These are phyloP conservation scores for Pipistrellus kuhlii DNA, from an alignment of 2,797 vertebrate species.

Conservation along the genomic window DNA sequence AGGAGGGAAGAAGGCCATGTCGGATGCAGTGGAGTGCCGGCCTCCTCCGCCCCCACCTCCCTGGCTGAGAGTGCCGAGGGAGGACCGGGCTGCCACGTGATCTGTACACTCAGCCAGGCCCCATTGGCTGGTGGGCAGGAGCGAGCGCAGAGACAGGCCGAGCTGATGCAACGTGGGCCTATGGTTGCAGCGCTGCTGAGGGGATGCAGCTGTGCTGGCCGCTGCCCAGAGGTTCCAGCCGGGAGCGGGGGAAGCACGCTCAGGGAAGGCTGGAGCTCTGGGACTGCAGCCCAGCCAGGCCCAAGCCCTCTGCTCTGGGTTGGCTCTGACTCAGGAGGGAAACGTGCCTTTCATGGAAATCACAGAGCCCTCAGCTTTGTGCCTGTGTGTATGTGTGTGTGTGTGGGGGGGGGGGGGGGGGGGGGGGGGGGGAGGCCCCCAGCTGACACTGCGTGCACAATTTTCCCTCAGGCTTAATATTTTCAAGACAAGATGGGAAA, in stretches of 20 bases:
- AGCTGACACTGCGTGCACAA: background rate
- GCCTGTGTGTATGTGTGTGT: background rate
- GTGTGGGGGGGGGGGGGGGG: background rate
- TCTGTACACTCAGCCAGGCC: slow-evolving; percentile 71
- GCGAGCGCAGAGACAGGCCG: slow-evolving; percentile 33
- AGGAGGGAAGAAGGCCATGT: background rate
- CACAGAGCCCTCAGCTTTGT: background rate
- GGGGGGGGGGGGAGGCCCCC: background rate
- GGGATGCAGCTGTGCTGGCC: slow-evolving; percentile 74
- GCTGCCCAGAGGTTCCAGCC: slow-evolving; percentile 56
- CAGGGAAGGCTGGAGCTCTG: background rate
- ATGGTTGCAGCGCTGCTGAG: slow-evolving; percentile 49
- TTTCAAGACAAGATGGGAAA: background rate
- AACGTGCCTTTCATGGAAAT: slow-evolving; percentile 68
- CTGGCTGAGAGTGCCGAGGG: background rate
- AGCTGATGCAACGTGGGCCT: slow-evolving; percentile 80
- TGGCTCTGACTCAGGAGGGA: slow-evolving; percentile 76
- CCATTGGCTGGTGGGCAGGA: slow-evolving; percentile 71
- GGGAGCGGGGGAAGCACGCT: background rate
- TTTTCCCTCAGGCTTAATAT: background rate
- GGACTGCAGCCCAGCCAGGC: slow-evolving; percentile 27
- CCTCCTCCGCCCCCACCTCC: background rate
- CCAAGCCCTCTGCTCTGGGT: slow-evolving; percentile 19
- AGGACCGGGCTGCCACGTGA: background rate
- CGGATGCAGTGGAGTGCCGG: background rate